Conservation (phyloP, 2,888 invertebrate genomes). For the Cecidostiba fungosa region DNA sequence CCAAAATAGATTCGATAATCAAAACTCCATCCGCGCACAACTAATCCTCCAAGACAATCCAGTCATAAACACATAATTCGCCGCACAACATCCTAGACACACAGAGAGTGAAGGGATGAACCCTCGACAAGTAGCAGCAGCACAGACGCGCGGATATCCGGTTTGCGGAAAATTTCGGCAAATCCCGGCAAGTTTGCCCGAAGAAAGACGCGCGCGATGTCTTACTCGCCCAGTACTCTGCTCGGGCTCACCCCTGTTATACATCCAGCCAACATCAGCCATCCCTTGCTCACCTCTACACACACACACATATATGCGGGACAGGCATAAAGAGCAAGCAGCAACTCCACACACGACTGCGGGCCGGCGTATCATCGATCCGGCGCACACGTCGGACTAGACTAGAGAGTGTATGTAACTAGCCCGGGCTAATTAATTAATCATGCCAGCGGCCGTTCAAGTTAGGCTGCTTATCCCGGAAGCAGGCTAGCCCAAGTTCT, state of each 20-base stretch:
- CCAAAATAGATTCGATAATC: neutral
- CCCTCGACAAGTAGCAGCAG: neutral
- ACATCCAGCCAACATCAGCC: slow-evolving; percentile 9
- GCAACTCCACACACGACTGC: slow-evolving; percentile 26
- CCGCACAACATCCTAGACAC: slow-evolving; percentile 25
- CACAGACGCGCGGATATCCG: slow-evolving; percentile 51
- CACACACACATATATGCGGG: neutral
- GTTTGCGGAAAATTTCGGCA: slow-evolving; percentile 48
- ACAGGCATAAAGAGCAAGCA: slow-evolving; percentile 28
- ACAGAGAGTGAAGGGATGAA: slow-evolving; percentile 4
- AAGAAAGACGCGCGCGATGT: slow-evolving; percentile 51
- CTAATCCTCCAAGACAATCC: slow-evolving; percentile 5
- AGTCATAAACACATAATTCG: slow-evolving; percentile 9
- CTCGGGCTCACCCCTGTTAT: slow-evolving; percentile 14
- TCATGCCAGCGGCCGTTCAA: slow-evolving; percentile 77
- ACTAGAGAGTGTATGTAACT: slow-evolving; percentile 69
- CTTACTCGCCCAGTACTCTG: slow-evolving; percentile 43
- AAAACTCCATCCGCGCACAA: neutral
- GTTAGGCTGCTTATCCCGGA: slow-evolving; percentile 68
- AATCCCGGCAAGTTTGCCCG: slow-evolving; percentile 59
- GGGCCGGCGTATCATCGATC: slow-evolving; percentile 49
- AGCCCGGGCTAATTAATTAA: slow-evolving; percentile 79
- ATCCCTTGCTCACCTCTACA: neutral
- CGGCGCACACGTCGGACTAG: slow-evolving; percentile 7
- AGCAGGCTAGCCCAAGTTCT: slow-evolving; percentile 64